phyloP scores from a whole-genome alignment of 2,797 vertebrate species.

The Euphonia xanthogaster region DNA sequence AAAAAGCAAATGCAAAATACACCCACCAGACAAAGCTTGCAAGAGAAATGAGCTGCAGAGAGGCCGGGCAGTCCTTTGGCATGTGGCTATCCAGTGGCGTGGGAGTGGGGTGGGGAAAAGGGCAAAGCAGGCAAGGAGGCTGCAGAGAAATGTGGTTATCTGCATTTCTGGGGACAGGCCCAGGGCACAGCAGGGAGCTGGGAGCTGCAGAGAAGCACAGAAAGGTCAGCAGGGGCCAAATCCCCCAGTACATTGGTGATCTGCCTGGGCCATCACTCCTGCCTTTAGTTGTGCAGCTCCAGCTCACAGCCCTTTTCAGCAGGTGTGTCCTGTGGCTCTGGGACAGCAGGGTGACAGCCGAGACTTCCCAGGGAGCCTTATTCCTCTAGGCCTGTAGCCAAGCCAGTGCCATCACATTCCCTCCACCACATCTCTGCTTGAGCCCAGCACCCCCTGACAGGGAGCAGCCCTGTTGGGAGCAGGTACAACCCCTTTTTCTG shows the following conservation, averaged over 20 bases:
- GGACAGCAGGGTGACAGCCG: neutral
- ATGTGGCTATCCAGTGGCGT: rapidly evolving
- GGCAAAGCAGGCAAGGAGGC: neutral
- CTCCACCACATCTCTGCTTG: neutral
- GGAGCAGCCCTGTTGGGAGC: neutral
- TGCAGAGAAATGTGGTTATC: neutral
- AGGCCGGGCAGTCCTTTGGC: rapidly evolving
- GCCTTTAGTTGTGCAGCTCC: neutral
- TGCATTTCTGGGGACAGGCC: neutral
- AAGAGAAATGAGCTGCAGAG: neutral
- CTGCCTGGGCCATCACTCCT: neutral
- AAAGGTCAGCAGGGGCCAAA: neutral
- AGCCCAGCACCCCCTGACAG: neutral
- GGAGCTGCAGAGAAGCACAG: neutral
- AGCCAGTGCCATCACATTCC: neutral
- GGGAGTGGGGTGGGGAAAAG: neutral
- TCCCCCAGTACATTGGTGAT: rapidly evolving
- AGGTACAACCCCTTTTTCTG: rapidly evolving
- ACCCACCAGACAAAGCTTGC: neutral
- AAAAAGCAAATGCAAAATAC: slow-evolving; percentile 16
- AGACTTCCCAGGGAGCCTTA: neutral
- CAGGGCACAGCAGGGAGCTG: neutral
- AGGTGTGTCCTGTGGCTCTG: neutral
- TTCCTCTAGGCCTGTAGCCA: neutral
- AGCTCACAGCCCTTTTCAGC: neutral